Evolutionary conservation across 2,888 invertebrate genomes (phyloP).

Genomic region (Agrotis ipsilon): DNA sequence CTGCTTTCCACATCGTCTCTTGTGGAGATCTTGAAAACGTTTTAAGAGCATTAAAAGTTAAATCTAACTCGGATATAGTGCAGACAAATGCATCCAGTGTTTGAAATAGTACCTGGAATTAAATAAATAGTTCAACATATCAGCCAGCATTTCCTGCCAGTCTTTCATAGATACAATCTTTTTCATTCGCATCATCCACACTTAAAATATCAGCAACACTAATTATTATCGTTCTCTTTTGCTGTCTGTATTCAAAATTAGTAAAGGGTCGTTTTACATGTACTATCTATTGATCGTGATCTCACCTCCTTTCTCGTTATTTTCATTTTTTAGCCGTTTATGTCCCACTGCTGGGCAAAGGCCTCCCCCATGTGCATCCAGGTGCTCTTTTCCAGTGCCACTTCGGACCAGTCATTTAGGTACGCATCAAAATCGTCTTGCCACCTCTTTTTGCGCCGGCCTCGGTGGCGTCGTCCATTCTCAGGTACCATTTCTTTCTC

Average conservation of each 20-base stretch:
- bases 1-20: not conserved
- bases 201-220: not conserved
- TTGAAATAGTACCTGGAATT: slow-evolving; percentile 15
- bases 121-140: not conserved
- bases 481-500: no score
- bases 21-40: not conserved
- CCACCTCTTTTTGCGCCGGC: no score
- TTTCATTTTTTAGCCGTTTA: no score
- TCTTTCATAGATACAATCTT: not conserved
- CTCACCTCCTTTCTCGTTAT: not conserved
- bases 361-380: no score
- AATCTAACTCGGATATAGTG: not conserved
- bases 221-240: not conserved
- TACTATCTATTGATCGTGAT: not conserved
- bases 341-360: no score
- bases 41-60: not conserved
- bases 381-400: no score
- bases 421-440: no score
- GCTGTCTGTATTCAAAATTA: not conserved
- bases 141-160: no score
- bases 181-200: not conserved
- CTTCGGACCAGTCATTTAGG: no score
- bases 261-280: not conserved
- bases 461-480: no score
- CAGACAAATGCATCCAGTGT: slow-evolving; percentile 9